Base-by-base conservation (phyloP, 2,113 vertebrate species). In the Poeciliopsis prolifica region DNA sequence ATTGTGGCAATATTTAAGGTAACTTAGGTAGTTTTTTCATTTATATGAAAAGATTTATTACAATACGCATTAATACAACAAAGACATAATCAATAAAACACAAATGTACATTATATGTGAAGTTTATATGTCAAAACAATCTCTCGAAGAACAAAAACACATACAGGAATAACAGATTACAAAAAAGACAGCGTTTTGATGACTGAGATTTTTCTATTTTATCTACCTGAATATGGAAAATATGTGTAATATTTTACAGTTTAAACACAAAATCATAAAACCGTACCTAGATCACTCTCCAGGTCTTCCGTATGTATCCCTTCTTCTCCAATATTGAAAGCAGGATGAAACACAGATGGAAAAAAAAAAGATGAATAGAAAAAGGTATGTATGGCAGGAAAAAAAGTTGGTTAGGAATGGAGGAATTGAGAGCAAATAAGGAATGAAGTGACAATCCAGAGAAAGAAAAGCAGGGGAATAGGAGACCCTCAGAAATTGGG, bases 271-370 rank as follows among this genome's bases (percentile, higher is more conserved):
- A 26, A 28, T 60, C 30, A 62, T 4, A 61, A 87, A 70, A 11
- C 35, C 82, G 93, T 97, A 98, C 97, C 97, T 94, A 98, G 92
- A 94, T 98, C 97, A 92, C 94, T 95, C 93, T 99, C 97, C 93
- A 96, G 95, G 88, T 98, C 97, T 85, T 98, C 97, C 37, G 97
- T 97, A 92, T 97, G 97, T 91, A 99, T 96, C 93, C 97, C 97
- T 96, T 98, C 97, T 98, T 98, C 97, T 98, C 96, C 97, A 97
- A 94, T 90, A 42, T 92, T 91, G 95, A 94, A 95, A 92, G 88
- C 86, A 90, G 90, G 90, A 89, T 94, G 93, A 90, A 89, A 86
- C 73, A 87, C 44, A 88, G 51, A 68, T 74, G 72, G 77, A 77
- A 35, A 35, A 35, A 35, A 35, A 62, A 71, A 82, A 78, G 65